Base-by-base conservation (phyloP, 2,113 vertebrate genomes). In the Chrysemys picta region DNA sequence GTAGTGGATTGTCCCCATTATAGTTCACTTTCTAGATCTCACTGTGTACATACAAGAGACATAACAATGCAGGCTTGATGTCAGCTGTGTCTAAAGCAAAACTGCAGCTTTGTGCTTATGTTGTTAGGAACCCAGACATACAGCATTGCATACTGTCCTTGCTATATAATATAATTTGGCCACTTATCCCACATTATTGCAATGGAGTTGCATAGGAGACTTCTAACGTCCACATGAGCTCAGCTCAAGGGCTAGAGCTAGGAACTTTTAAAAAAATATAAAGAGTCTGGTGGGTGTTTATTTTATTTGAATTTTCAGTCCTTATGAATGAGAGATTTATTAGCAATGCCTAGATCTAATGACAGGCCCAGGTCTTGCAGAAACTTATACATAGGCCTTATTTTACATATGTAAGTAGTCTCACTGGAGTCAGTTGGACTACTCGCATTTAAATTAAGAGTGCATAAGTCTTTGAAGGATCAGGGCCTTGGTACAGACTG, bases 41-140 rank as follows among this genome's bases (percentile, higher is more conserved):
- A 0, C 96, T 95, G 94, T 83, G 85, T 96, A 95, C 95, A 56
- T 95, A 94, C 94, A 96, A 93, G 95, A 92, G 96, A 82, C 79
- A 81, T 50, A 95, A 97, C 96, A 97, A 97, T 96, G 95, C 93
- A 96, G 90, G 88, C 93, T 89, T 90, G 31, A 93, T 94, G 95
- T 96, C 95, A 97, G 96, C 97, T 94, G 79, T 88, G 90, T 89
- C 94, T 95, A 97, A 94, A 94, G 96, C 94, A 92, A 94, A 95
- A 8, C 81, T 83, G 92, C 94, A 91, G 75, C 75, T 95, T 95
- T 97, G 57, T 84, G 85, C 90, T 90, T 85, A 52, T 96, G 93
- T 95, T 96, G 96, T 88, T 93, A 89, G 92, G 90, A 87, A 86
- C 75, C 65, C 92, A 83, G 89, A 88, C 80, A 82, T 53, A 96